These are phyloP conservation scores for Nephrotoma guestfalica DNA, from an alignment of 2,888 invertebrate genomes.

Conservation along the genomic window DNA sequence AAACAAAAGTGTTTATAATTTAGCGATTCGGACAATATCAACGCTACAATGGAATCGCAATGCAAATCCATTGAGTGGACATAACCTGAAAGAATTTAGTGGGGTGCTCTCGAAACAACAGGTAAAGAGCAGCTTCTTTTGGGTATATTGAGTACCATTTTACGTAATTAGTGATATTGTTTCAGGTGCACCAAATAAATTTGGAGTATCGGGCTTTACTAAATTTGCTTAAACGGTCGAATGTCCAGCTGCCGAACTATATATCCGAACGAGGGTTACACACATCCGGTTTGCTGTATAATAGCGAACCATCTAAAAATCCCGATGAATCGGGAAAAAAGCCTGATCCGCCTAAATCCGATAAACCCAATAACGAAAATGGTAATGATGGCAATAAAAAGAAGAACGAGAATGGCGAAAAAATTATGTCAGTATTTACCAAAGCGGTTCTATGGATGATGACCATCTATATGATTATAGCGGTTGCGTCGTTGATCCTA, in stretches of 20 bases:
- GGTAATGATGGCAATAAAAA: slow-evolving; percentile 16
- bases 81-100: background rate
- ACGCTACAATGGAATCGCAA: background rate
- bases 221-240: slow-evolving; percentile 22
- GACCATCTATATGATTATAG: slow-evolving; percentile 56
- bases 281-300: background rate
- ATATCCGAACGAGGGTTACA: background rate
- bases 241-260: background rate
- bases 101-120: background rate
- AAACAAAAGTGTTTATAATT: slow-evolving; percentile 4
- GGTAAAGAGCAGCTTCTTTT: background rate
- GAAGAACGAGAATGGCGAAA: slow-evolving; percentile 48
- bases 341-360: slow-evolving; percentile 10
- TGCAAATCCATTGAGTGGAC: background rate
- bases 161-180: background rate
- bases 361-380: slow-evolving; percentile 19
- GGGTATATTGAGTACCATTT: too few species aligned
- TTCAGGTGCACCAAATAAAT: slow-evolving; percentile 20
- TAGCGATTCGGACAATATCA: background rate
- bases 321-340: slow-evolving; percentile 6
- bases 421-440: slow-evolving; percentile 53
- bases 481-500: slow-evolving; percentile 55
- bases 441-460: slow-evolving; percentile 71
- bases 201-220: slow-evolving; percentile 26
- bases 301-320: background rate